These are phyloP conservation scores for Amphilophus citrinellus DNA, from an alignment of 2,113 vertebrate species.

Conservation along the genomic window DNA sequence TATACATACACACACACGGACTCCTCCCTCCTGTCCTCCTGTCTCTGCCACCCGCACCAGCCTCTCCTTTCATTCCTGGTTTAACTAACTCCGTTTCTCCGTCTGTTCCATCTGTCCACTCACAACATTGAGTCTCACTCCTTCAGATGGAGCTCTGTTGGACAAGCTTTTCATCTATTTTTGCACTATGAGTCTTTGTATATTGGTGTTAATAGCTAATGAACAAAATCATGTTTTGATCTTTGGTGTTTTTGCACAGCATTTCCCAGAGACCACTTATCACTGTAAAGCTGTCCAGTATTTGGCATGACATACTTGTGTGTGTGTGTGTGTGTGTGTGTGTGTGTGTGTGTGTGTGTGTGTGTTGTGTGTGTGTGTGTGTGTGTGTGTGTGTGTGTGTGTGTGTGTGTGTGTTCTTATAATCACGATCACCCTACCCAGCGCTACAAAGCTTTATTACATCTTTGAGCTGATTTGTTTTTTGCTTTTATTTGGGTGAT, in stretches of 20 bases:
- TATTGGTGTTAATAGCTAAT: neutral
- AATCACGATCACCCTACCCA: neutral
- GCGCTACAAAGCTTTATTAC: neutral
- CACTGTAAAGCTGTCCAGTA: neutral
- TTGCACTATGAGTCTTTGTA: slow-evolving; percentile 4
- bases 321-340: neutral
- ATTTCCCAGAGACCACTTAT: neutral
- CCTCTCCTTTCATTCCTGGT: slow-evolving; percentile 54
- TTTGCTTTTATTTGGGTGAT: neutral
- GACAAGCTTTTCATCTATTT: slow-evolving; percentile 31
- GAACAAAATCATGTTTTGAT: neutral
- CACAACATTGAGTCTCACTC: slow-evolving; percentile 18
- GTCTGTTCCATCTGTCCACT: slow-evolving; percentile 69
- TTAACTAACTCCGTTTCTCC: slow-evolving; percentile 59
- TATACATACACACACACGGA: slow-evolving; percentile 26
- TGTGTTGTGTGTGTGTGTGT: too few relatives aligned
- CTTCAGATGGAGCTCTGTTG: slow-evolving; percentile 35
- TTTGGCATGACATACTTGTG: neutral
- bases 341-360: too few relatives aligned
- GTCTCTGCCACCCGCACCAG: slow-evolving; percentile 46
- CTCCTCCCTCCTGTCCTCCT: slow-evolving; percentile 50
- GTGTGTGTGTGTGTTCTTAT: neutral
- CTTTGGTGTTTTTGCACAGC: neutral
- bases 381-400: too few relatives aligned
- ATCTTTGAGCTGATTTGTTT: slow-evolving; percentile 1